Evolutionary conservation across 2,797 vertebrate genomes (phyloP).

Genomic region (Ptychobarbus kaznakovi): DNA sequence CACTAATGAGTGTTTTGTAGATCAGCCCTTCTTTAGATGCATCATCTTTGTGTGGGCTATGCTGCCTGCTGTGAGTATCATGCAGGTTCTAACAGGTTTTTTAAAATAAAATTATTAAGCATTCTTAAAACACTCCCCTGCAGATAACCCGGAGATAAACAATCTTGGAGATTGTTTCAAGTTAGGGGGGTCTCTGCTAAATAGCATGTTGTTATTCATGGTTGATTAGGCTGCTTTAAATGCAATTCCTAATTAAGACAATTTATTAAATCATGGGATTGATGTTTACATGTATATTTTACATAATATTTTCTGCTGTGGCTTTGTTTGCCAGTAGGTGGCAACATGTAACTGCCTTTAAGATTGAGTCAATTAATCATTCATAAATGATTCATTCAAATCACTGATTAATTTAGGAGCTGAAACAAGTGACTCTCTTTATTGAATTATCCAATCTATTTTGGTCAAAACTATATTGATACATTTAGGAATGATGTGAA

Average conservation of each 20-base stretch:
- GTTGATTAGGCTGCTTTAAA: constrained; percentile 17
- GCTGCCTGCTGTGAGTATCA: constrained; percentile 3
- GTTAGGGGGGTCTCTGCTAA: constrained; percentile 23
- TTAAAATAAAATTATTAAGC: background rate
- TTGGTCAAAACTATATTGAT: background rate
- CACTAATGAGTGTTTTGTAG: constrained; percentile 26
- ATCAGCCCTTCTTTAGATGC: constrained; percentile 19
- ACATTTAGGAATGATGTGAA: background rate
- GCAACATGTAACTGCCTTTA: background rate
- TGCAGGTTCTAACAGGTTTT: constrained; percentile 9
- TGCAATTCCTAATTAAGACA: constrained; percentile 5
- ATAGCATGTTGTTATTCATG: constrained; percentile 10
- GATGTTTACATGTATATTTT: background rate
- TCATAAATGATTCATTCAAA: background rate
- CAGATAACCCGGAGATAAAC: constrained; percentile 13
- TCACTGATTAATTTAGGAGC: background rate
- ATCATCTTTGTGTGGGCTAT: background rate
- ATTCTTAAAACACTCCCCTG: background rate
- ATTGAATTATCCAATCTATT: background rate
- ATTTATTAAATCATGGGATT: constrained; percentile 4
- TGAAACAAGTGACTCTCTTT: background rate
- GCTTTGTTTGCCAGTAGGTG: background rate
- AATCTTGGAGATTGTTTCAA: constrained; percentile 1
- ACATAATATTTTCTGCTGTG: background rate
- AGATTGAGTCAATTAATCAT: background rate